A percentile compares a stretch with the other conserved stretches of the same genome.
Evolutionary conservation across 2,888 invertebrate species (phyloP).

Genomic region (Campaea margaritaria): DNA sequence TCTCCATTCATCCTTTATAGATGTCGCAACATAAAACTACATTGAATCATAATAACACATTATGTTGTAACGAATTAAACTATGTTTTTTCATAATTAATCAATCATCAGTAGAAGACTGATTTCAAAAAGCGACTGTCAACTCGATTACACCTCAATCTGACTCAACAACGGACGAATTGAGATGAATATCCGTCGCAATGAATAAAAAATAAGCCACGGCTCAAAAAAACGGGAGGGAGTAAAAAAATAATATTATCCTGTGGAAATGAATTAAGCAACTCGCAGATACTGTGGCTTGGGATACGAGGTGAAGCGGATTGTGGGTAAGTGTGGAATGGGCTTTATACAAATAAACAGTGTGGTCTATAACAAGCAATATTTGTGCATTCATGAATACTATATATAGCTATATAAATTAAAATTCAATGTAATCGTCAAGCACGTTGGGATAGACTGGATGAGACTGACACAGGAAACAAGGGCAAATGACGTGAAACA

Average conservation of each 20-base stretch:
- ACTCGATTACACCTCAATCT: slow-evolving; percentile 75
- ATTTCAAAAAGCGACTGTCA: slow-evolving; percentile 58
- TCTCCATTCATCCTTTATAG: too few species aligned
- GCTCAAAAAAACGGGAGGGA: slow-evolving; percentile 77
- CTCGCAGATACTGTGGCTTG: slow-evolving; percentile 73
- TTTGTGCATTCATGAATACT: too few species aligned
- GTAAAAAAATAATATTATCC: slow-evolving; percentile 86
- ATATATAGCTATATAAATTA: too few species aligned
- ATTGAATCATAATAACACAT: too few species aligned
- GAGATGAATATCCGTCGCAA: slow-evolving; percentile 77
- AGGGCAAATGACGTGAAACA: too few species aligned
- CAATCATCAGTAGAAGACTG: slow-evolving; percentile 37
- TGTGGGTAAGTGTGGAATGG: slow-evolving; percentile 41
- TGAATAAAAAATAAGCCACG: slow-evolving; percentile 84
- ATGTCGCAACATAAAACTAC: too few species aligned
- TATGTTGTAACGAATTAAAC: too few species aligned
- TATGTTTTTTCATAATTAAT: too few species aligned
- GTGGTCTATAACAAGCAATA: too few species aligned
- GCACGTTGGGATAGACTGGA: too few species aligned
- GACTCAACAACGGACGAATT: slow-evolving; percentile 64
- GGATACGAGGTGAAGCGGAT: slow-evolving; percentile 53
- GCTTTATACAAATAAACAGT: slow-evolving; percentile 4
- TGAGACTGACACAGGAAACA: too few species aligned
- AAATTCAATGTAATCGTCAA: too few species aligned
- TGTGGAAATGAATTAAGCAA: slow-evolving; percentile 84